Conservation (phyloP, 2,797 vertebrate genomes). For the Chloroceryle inda region DNA sequence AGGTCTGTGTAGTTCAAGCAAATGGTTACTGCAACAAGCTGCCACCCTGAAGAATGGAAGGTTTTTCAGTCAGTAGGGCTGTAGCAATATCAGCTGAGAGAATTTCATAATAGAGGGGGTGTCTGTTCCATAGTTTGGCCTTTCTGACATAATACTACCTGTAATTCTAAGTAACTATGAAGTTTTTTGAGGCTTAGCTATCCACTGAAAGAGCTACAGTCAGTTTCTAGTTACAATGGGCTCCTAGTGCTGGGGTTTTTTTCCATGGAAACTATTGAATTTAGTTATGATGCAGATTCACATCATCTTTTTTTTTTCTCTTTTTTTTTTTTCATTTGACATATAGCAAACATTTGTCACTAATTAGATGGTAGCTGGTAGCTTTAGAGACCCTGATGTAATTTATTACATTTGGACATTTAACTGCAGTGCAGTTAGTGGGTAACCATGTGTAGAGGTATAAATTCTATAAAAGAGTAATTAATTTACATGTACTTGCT, state of each 20-base stretch:
- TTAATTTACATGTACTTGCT: not conserved
- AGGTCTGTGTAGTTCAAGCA: not conserved
- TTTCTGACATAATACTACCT: not conserved
- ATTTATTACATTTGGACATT: conserved; percentile 24
- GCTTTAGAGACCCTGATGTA: not conserved
- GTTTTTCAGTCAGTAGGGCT: not conserved
- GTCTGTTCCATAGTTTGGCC: not conserved
- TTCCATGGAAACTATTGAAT: not conserved
- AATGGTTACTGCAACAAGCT: not conserved
- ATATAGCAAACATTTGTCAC: conserved; percentile 6
- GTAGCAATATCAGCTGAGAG: not conserved
- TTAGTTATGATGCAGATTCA: not conserved
- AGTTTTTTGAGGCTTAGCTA: not conserved
- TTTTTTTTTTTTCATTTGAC: not conserved
- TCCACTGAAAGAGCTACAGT: not conserved
- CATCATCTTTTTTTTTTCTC: not conserved
- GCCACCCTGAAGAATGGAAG: not conserved
- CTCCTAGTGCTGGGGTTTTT: not conserved
- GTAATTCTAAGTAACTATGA: not conserved
- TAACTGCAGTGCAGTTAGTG: not conserved
- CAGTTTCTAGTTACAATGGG: rapidly evolving
- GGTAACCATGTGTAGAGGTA: not conserved
- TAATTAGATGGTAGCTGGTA: conserved; percentile 10
- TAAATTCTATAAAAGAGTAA: not conserved
- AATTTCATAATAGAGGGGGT: rapidly evolving